These are phyloP conservation scores for Pipra filicauda DNA, from an alignment of 2,113 vertebrate genomes.

Conservation along the genomic window DNA sequence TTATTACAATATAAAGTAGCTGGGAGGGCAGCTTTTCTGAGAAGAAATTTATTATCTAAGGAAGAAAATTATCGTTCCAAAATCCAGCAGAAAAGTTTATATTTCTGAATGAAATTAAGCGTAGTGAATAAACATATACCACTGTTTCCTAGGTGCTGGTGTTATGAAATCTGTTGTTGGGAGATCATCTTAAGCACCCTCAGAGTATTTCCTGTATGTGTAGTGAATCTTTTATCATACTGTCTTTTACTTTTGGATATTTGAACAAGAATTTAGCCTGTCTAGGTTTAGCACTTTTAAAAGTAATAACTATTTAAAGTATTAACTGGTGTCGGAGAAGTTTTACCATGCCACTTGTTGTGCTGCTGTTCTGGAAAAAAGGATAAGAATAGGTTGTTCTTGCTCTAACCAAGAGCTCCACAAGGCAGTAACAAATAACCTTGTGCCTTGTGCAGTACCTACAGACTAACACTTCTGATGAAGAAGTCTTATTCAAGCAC, in stretches of 20 bases:
- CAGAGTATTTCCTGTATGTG: not conserved
- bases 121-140: not conserved
- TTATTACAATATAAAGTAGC: not conserved
- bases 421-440: not conserved
- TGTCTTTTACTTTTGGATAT: not conserved
- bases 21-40: not conserved
- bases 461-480: not conserved
- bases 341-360: not conserved
- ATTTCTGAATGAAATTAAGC: not conserved
- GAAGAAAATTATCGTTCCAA: not conserved
- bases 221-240: not conserved
- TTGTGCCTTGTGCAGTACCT: not conserved
- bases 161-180: not conserved
- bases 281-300: conserved; percentile 1
- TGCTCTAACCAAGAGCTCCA: not conserved
- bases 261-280: not conserved
- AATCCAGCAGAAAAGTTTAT: not conserved
- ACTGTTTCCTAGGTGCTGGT: not conserved
- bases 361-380: not conserved
- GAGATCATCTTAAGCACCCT: not conserved
- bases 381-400: not conserved
- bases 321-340: not conserved
- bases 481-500: not conserved
- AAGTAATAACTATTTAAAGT: not conserved
- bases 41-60: not conserved